Evolutionary conservation across 2,888 invertebrate species (phyloP).

Genomic region (Teleogryllus oceanicus): DNA sequence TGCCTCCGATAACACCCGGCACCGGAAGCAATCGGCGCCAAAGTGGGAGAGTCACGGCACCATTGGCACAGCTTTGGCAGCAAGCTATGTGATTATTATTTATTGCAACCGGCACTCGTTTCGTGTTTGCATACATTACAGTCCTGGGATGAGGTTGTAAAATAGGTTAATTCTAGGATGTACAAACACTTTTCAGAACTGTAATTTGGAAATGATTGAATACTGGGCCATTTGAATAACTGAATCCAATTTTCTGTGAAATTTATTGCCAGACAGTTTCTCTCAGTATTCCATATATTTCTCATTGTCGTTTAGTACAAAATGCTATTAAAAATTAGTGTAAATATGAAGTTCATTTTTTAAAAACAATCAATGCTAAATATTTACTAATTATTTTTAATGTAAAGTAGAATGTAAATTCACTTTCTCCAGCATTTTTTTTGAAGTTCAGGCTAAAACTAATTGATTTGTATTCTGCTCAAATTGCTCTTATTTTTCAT

Average conservation of each 20-base stretch:
- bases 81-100: neutral
- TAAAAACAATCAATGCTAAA: too few relatives aligned
- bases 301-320: neutral
- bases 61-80: neutral
- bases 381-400: too few relatives aligned
- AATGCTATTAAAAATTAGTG: too few relatives aligned
- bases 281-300: neutral
- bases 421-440: too few relatives aligned
- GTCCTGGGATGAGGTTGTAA: neutral
- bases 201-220: neutral
- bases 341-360: too few relatives aligned
- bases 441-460: too few relatives aligned
- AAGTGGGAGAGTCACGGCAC: neutral
- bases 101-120: neutral
- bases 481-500: too few relatives aligned
- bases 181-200: neutral
- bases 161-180: too few relatives aligned
- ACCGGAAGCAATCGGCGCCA: slow-evolving; percentile 8
- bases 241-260: too few relatives aligned
- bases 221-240: neutral
- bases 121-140: neutral
- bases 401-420: too few relatives aligned
- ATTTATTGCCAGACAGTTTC: neutral
- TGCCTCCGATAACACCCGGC: neutral
- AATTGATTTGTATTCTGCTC: too few relatives aligned